phyloP scores from a whole-genome alignment of 2,113 vertebrate genomes.

The Solea solea region DNA sequence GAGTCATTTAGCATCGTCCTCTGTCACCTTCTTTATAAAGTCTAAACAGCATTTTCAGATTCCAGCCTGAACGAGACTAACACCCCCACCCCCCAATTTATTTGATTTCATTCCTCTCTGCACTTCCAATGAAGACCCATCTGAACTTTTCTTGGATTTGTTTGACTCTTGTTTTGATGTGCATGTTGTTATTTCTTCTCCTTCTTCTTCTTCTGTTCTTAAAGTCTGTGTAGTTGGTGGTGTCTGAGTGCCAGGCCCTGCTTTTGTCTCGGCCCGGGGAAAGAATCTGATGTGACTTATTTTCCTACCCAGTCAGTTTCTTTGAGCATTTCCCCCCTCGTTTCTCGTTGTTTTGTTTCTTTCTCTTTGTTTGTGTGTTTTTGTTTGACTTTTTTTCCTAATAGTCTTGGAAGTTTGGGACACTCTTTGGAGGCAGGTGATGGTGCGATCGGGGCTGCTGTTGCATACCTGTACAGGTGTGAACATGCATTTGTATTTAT shows the following conservation, averaged over 20 bases:
- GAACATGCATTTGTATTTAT: conserved; percentile 55
- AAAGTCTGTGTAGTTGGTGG: conserved; percentile 57
- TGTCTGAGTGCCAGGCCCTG: conserved; percentile 59
- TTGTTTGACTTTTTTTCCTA: conserved; percentile 42
- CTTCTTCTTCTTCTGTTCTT: conserved; percentile 55
- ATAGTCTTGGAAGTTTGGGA: conserved; percentile 64
- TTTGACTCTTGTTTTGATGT: conserved; percentile 71
- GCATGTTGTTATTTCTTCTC: conserved; percentile 55
- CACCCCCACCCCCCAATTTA: conserved; percentile 76
- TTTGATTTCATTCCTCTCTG: conserved; percentile 75
- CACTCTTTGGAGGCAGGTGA: conserved; percentile 57
- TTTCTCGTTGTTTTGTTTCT: conserved; percentile 20
- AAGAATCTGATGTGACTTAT: conserved; percentile 66
- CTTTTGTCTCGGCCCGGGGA: conserved; percentile 67
- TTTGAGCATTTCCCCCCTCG: conserved; percentile 40
- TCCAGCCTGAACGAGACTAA: conserved; percentile 67
- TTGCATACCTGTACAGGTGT: conserved; percentile 64
- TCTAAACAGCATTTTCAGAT: conserved; percentile 71
- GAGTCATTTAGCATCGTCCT: conserved; percentile 70
- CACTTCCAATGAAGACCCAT: conserved; percentile 66
- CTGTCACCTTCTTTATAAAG: conserved; percentile 61
- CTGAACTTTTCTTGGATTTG: conserved; percentile 76
- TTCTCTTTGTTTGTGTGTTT: conserved; percentile 10
- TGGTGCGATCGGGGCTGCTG: conserved; percentile 32
- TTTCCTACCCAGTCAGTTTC: conserved; percentile 63